phyloP scores from a whole-genome alignment of 2,113 vertebrate species.

The Sebastes schlegelii region DNA sequence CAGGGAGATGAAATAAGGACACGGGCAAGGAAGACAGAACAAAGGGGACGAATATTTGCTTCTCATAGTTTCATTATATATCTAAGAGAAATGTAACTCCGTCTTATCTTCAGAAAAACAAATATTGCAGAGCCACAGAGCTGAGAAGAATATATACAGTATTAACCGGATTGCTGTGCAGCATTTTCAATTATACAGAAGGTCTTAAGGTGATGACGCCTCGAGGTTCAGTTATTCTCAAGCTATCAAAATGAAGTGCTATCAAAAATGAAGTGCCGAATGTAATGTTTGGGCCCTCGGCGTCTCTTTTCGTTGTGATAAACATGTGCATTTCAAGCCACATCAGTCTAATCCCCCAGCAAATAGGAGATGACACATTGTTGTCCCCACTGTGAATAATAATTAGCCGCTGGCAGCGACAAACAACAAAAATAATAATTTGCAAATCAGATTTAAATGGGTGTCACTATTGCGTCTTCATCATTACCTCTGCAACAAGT shows the following conservation, averaged over 20 bases:
- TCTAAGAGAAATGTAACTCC: background rate
- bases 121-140: background rate
- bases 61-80: constrained; percentile 10
- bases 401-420: constrained; percentile 66
- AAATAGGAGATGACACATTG: constrained; percentile 72
- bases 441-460: constrained; percentile 72
- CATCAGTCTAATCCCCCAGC: constrained; percentile 65
- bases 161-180: background rate
- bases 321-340: constrained; percentile 58
- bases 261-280: constrained; percentile 37
- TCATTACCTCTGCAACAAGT: constrained; percentile 60
- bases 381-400: constrained; percentile 72
- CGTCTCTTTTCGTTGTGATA: constrained; percentile 45
- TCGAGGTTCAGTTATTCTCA: constrained; percentile 18
- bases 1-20: constrained; percentile 26
- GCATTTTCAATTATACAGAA: constrained; percentile 42
- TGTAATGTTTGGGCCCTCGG: constrained; percentile 67
- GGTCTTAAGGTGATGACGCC: constrained; percentile 28
- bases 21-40: constrained; percentile 2
- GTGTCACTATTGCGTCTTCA: constrained; percentile 56
- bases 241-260: constrained; percentile 52
- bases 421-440: constrained; percentile 64
- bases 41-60: constrained; percentile 16
- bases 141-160: background rate
- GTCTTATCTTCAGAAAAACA: constrained; percentile 25